phyloP scores from a whole-genome alignment of 92 coral and sea anemone species.

The Porites rus region DNA sequence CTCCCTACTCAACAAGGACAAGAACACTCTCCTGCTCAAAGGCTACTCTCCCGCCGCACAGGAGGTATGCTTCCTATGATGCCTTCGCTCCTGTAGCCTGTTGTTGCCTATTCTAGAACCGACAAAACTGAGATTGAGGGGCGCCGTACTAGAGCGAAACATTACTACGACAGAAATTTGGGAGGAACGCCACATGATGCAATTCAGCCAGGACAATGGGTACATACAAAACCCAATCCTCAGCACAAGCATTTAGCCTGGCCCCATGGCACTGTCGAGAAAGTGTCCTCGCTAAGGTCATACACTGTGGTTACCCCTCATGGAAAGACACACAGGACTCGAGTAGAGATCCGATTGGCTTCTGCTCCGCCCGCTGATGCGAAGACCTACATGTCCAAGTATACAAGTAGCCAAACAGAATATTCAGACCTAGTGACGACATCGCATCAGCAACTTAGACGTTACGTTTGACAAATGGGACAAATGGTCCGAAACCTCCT shows the following conservation, averaged over 20 bases:
- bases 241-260: conserved; percentile 61
- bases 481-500: not conserved
- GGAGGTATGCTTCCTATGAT: conserved; percentile 46
- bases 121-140: not conserved
- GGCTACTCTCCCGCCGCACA: conserved; percentile 41
- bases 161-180: conserved; percentile 38
- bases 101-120: conserved; percentile 6
- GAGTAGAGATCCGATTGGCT: conserved; percentile 31
- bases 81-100: conserved; percentile 40
- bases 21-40: conserved; percentile 47
- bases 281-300: conserved; percentile 36
- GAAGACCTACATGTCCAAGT: conserved; percentile 26
- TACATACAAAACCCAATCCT: conserved; percentile 61
- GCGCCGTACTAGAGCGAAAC: conserved; percentile 24
- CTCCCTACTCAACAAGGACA: conserved; percentile 51
- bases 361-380: conserved; percentile 33
- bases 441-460: not conserved
- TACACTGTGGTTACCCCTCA: conserved; percentile 43
- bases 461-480: not conserved
- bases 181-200: not conserved
- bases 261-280: conserved; percentile 38
- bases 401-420: not conserved
- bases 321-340: conserved; percentile 14
- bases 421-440: not conserved
- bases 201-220: conserved; percentile 57